Base-by-base conservation (phyloP, 2,888 invertebrate species). In the Standfussiana lucernea region DNA sequence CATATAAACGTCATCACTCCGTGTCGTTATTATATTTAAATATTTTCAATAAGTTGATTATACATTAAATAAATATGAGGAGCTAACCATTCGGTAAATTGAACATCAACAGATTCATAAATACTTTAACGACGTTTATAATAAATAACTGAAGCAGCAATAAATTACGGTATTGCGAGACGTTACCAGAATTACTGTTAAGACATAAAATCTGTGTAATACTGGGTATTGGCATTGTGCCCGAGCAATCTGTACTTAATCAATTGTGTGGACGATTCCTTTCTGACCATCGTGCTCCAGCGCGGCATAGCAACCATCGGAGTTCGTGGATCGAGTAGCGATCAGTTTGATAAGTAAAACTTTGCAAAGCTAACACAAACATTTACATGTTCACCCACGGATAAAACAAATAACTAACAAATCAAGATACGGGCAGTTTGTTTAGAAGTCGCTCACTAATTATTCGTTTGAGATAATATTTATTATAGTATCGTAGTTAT, bases 161-260 rank as follows among this genome's bases (percentile, higher is more conserved):
- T 79, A 80, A 42, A 65, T 71, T 56, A 50, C 32, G 18, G 50
- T 28, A 62, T 59, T 81, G 45, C 65, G 72, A 81, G 64, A 50
- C 62, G 32, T 72, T 65, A 75, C 71, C 45, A 71, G 71, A 65
- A 59, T 80, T 59, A 68, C 50, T 53, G 68, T 69, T 37, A 69
- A 53, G 47, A 53, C 76, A 45, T 75, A 75, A 75, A 81, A 76
- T 76, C 18, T 59, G 56, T 47, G n/a, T 47, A 79, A 35, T 71
- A 64, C 45, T 65, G 47, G 42, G 79, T 71, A 50, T 83, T 83
- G 83, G 74, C 74, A 75, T 69, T 70, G 72, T 75, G 77, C 80
- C 70, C 77, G 40, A 67, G 24, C 61, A 72, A 83, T 80, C 64
- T 65, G 64, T 72, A 66, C 67, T 59, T 59, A 75, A 72, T 75